phyloP scores from a whole-genome alignment of 2,113 vertebrate species.

The Entomyzon cyanotis region DNA sequence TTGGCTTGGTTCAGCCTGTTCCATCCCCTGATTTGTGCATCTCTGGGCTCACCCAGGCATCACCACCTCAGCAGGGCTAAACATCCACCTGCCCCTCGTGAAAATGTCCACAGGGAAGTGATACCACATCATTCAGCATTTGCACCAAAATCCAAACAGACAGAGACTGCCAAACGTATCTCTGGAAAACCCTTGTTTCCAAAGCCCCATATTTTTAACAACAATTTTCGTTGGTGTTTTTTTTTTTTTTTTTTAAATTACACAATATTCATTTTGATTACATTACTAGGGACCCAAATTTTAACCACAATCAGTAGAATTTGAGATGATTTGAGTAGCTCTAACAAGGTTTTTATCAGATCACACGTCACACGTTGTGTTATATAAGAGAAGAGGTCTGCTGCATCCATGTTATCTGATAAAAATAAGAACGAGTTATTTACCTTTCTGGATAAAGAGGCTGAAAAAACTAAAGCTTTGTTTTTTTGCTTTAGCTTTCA shows the following conservation, averaged over 20 bases:
- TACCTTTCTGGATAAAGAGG: not conserved
- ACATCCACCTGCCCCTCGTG: accelerated
- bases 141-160: not conserved
- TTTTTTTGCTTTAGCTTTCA: not conserved
- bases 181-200: not conserved
- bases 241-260: not conserved
- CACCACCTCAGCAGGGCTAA: not conserved
- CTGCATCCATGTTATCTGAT: not conserved
- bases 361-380: not conserved
- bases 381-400: not conserved
- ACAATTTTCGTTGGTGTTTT: not conserved
- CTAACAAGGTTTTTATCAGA: not conserved
- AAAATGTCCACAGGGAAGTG: not conserved
- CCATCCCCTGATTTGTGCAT: not conserved
- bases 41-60: not conserved
- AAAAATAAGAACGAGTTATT: not conserved
- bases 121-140: not conserved
- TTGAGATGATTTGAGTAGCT: not conserved
- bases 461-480: not conserved
- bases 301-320: not conserved
- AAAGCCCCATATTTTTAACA: not conserved
- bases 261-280: not conserved
- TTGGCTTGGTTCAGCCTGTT: not conserved
- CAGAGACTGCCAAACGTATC: not conserved
- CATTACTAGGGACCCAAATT: not conserved